A percentile compares a stretch with the other conserved stretches of the same genome.
Evolutionary conservation across 2,113 vertebrate genomes (phyloP).

Genomic region (Petrocephalus microphthalmus): DNA sequence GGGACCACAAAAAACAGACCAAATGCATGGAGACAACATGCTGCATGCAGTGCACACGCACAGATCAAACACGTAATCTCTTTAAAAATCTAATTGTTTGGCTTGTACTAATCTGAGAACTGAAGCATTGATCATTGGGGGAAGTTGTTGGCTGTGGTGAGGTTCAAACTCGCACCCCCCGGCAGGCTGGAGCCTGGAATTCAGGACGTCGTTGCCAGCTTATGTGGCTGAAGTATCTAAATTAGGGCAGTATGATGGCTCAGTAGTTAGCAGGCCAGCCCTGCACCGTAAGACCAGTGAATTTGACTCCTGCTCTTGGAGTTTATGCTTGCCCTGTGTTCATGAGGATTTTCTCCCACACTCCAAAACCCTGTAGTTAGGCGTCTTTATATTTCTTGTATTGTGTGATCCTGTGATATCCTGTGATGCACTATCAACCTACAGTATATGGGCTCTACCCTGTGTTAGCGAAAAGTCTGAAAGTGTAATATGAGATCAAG

Average conservation of each 20-base stretch:
- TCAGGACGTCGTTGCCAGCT: neutral
- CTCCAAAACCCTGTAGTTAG: neutral
- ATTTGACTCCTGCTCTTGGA: neutral
- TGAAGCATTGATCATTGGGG: neutral
- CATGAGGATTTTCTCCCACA: neutral
- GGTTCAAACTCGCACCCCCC: neutral
- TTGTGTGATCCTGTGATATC: neutral
- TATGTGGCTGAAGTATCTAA: neutral
- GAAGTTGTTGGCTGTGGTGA: neutral
- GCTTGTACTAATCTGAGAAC: neutral
- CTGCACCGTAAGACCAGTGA: neutral
- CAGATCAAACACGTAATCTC: neutral
- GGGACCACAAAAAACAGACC: neutral
- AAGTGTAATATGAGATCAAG: neutral
- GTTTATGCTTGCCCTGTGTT: neutral
- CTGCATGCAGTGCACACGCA: neutral
- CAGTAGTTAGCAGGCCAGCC: neutral
- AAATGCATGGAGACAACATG: neutral
- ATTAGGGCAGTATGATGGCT: neutral
- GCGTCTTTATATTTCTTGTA: neutral
- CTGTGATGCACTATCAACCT: neutral
- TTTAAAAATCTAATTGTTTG: neutral
- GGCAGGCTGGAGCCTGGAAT: neutral
- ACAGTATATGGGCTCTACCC: neutral
- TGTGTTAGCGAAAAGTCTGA: no score